Evolutionary conservation across 2,113 vertebrate genomes (phyloP).

Genomic region (Genyomyrus donnyi): DNA sequence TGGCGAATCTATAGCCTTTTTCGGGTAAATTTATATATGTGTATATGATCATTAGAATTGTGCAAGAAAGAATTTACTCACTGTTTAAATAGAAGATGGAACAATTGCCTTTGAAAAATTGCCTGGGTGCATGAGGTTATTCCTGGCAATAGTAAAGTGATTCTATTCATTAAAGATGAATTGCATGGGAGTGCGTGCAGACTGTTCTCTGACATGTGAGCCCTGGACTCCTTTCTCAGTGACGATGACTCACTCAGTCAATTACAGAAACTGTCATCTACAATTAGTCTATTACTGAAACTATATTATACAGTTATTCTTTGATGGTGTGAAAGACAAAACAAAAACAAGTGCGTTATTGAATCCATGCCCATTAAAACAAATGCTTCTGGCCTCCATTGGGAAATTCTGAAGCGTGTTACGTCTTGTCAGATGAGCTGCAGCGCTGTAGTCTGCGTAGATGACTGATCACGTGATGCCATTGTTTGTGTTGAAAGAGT

Average conservation of each 20-base stretch:
- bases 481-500: background rate
- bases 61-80: background rate
- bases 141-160: background rate
- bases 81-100: background rate
- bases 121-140: background rate
- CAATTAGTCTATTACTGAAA: constrained; percentile 7
- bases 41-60: background rate
- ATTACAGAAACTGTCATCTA: constrained; percentile 3
- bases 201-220: background rate
- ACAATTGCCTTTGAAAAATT: background rate
- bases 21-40: background rate
- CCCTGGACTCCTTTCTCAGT: background rate
- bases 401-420: background rate
- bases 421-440: background rate
- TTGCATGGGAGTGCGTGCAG: background rate
- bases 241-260: background rate
- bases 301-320: background rate
- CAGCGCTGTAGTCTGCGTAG: background rate
- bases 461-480: background rate
- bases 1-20: background rate
- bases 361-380: background rate
- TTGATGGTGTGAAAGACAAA: background rate
- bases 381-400: background rate
- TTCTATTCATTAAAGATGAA: background rate
- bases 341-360: background rate